Evolutionary conservation across 2,888 invertebrate species (phyloP).

Genomic region (Nephrocerus scutellatus): DNA sequence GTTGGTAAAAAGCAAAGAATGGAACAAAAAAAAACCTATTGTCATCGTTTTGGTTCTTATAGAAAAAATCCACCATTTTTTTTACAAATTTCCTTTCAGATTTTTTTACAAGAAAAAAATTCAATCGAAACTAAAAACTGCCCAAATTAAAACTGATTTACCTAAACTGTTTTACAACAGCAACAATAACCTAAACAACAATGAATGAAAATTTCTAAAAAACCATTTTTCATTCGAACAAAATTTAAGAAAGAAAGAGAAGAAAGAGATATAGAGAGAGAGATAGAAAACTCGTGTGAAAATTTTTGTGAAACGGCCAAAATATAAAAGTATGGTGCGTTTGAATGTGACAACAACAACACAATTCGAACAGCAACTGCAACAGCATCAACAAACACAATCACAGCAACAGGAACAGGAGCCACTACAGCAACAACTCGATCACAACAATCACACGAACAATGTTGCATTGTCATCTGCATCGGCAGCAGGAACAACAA

Average conservation of each 20-base stretch:
- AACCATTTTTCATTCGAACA: slow-evolving; percentile 5
- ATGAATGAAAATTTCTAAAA: slow-evolving; percentile 5
- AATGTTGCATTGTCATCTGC: background rate
- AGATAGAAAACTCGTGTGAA: no score
- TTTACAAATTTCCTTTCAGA: slow-evolving; percentile 12
- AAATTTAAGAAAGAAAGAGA: slow-evolving; percentile 2
- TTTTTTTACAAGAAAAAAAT: slow-evolving; percentile 4
- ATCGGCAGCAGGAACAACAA: background rate
- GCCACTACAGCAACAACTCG: slow-evolving; percentile 8
- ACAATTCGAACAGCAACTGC: slow-evolving; percentile 24
- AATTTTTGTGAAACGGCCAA: slow-evolving; percentile 7
- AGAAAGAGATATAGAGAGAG: slow-evolving; percentile 1
- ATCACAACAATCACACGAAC: background rate
- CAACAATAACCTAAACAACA: slow-evolving; percentile 8
- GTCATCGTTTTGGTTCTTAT: no score
- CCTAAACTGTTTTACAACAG: slow-evolving; percentile 2
- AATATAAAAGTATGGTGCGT: slow-evolving; percentile 41
- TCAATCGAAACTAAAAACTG: slow-evolving; percentile 18
- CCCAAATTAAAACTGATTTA: slow-evolving; percentile 12
- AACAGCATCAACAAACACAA: slow-evolving; percentile 10
- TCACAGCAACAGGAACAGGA: slow-evolving; percentile 5
- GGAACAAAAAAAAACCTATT: no score
- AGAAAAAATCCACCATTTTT: no score
- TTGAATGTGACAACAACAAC: slow-evolving; percentile 38
- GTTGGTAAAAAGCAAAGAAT: no score